Percentiles rank a stretch among this genome's conserved stretches.
phyloP scores from a whole-genome alignment of 2,113 vertebrate species.

The Dromaius novaehollandiae region DNA sequence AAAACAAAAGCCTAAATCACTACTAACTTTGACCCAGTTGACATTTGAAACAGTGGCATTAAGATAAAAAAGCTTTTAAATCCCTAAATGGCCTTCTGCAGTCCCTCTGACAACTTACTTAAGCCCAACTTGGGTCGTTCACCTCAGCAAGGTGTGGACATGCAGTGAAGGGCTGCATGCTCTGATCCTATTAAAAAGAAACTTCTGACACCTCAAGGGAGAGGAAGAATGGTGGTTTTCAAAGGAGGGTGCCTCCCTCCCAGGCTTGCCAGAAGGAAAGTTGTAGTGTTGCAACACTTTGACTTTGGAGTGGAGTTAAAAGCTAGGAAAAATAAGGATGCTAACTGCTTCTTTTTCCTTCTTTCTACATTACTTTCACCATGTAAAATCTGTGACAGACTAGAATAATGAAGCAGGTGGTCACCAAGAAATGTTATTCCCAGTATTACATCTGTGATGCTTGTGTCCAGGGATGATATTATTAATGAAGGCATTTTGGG shows the following conservation, averaged over 20 bases:
- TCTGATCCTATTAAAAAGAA: background rate
- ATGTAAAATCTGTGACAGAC: background rate
- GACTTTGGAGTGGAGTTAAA: background rate
- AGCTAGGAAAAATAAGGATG: background rate
- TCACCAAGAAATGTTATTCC: background rate
- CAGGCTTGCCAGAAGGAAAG: background rate
- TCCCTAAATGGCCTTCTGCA: background rate
- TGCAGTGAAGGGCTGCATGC: no score
- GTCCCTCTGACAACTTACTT: background rate
- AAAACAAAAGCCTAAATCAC: background rate
- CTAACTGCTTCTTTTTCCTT: background rate
- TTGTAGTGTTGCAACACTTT: background rate
- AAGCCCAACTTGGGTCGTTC: background rate
- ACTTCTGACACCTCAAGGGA: background rate
- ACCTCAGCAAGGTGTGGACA: background rate
- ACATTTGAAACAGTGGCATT: background rate
- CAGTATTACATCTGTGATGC: background rate
- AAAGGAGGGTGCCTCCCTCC: background rate
- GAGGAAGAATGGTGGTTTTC: background rate
- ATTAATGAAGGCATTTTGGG: background rate
- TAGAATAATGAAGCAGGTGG: background rate
- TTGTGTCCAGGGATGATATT: background rate
- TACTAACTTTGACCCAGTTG: background rate
- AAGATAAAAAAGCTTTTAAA: background rate
- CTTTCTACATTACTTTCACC: background rate